Conservation (phyloP, 2,113 vertebrate genomes). For the Fukomys damarensis region DNA sequence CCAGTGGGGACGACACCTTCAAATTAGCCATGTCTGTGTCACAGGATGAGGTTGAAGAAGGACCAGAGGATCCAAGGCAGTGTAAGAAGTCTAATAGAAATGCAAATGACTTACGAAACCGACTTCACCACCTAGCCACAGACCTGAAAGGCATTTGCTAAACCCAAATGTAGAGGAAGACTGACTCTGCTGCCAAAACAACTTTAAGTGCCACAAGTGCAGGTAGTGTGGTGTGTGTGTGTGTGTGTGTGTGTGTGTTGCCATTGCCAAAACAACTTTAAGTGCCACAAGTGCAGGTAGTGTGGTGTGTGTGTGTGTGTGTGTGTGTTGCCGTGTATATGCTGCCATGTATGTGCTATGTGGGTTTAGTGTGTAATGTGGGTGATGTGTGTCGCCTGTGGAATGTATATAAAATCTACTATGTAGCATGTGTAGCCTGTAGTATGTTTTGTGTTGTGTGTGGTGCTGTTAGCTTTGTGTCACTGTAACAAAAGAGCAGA, state of each 20-base stretch:
- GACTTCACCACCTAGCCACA: neutral
- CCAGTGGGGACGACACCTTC: fast-evolving
- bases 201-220: fast-evolving
- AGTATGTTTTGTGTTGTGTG: neutral
- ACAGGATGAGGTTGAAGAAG: too few species aligned
- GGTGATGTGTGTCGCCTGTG: neutral
- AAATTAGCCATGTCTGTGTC: neutral
- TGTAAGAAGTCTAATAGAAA: neutral
- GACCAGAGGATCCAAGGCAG: too few species aligned
- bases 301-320: fast-evolving
- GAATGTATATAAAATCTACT: too few species aligned
- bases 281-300: fast-evolving
- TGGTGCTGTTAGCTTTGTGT: neutral
- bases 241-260: too few species aligned
- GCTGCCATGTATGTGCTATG: neutral
- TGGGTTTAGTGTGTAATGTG: neutral
- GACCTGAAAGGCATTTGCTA: too few species aligned
- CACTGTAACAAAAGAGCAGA: neutral
- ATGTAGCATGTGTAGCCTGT: neutral
- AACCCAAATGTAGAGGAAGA: neutral
- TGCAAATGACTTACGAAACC: neutral
- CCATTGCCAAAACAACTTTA: fast-evolving
- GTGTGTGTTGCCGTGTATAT: fast-evolving
- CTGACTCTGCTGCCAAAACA: neutral
- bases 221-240: fast-evolving